Evolutionary conservation across 2,113 vertebrate genomes (phyloP).

Genomic region (Festucalex cinctus): DNA sequence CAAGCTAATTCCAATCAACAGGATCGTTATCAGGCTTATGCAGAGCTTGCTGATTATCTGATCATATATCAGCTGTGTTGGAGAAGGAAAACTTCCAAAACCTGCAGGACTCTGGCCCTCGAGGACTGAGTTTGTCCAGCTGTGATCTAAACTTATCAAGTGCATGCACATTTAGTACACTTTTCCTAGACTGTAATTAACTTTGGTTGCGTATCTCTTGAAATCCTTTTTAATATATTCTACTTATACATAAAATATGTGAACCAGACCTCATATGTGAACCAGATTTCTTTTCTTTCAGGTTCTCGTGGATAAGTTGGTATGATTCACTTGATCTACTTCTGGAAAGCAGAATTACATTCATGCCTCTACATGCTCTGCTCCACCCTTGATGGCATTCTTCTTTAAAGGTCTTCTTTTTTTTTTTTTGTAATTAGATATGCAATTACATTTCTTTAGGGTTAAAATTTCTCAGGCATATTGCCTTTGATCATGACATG

Average conservation of each 20-base stretch:
- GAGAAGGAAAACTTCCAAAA: too few relatives aligned
- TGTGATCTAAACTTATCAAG: too few relatives aligned
- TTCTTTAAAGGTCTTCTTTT: background rate
- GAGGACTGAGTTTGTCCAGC: too few relatives aligned
- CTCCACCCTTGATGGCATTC: constrained; percentile 3
- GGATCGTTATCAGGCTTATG: too few relatives aligned
- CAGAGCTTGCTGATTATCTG: too few relatives aligned
- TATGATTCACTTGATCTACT: background rate
- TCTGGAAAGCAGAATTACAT: background rate
- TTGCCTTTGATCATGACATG: background rate
- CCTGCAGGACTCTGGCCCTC: too few relatives aligned
- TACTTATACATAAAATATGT: background rate
- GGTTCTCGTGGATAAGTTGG: background rate
- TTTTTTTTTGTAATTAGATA: background rate
- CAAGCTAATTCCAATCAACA: too few relatives aligned
- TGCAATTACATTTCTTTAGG: background rate
- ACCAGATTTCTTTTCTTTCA: background rate
- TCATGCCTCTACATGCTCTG: constrained; percentile 1
- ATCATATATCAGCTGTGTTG: too few relatives aligned
- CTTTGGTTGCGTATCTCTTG: too few relatives aligned
- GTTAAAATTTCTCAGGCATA: background rate
- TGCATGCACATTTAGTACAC: too few relatives aligned
- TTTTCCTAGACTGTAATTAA: too few relatives aligned
- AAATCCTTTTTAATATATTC: too few relatives aligned
- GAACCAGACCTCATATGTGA: background rate